Base-by-base conservation (phyloP, 2,888 invertebrate genomes). In the Cheilosia vulpina region DNA sequence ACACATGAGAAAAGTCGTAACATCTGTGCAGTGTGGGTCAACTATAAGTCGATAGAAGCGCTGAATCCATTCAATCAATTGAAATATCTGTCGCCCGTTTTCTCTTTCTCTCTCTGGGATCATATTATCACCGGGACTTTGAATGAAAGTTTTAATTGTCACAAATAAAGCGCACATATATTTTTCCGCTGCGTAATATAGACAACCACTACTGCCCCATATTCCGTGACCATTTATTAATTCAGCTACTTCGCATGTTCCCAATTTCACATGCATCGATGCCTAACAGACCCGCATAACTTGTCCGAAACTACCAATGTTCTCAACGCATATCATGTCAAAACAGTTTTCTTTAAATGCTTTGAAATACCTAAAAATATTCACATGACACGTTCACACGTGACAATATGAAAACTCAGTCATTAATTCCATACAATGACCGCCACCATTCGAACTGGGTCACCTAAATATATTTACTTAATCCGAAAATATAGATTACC, bases 351-450 rank as follows among this genome's bases (percentile, higher is more conserved):
- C 24, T 52, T 52, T 17, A 19, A 63, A 47, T 34, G 31, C 19
- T 19, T 47, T 11, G 19, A 34, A 47, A 31, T 2, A 3, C 31
- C 43, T 60, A 45, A 63, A 63, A 31, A 47, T 47, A 65, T n/a
- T n/a, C 47, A 21, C 24, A 38, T 27, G 41, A 17, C 53, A 66
- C 66, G 66, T 65, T 50, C 24, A 53, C 66, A 68, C 66, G 66
- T 68, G 66, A 53, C 53, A 68, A 31, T 68, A 43, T 27, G 41
- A 15, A 34, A 41, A 53, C 27, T 55, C 27, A 7, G 27, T 53
- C 41, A 68, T 55, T 68, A 66, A 24, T 41, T 5, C 19, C 55
- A 68, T 17, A 45, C 13, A 38, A 41, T 53, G n/a, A 45, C n/a
- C 38, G 45, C 43, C 24, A 19, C 47, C 19, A 63, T 34, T 60